Evolutionary conservation across 2,113 vertebrate species (phyloP).

Genomic region (Rattus norvegicus): DNA sequence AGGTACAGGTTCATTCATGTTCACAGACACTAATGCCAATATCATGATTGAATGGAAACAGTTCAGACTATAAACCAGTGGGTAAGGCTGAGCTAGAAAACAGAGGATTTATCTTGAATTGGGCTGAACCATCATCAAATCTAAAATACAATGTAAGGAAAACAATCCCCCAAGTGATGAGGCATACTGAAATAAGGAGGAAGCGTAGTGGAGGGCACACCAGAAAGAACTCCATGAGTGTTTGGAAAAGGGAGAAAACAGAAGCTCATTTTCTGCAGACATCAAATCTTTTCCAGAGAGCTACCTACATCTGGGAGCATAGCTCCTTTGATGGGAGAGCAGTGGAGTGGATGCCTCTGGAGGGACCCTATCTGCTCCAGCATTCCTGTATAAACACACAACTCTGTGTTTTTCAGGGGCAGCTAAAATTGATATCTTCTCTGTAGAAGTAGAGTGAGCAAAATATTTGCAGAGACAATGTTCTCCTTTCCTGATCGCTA

Average conservation of each 20-base stretch:
- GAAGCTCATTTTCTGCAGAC: background rate
- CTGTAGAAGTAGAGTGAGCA: conserved; percentile 6
- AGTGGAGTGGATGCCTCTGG: background rate
- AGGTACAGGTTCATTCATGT: background rate
- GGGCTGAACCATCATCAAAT: background rate
- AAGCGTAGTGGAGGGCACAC: background rate
- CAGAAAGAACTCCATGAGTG: background rate
- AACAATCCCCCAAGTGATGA: conserved; percentile 36
- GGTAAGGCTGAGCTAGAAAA: background rate
- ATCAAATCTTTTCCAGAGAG: background rate
- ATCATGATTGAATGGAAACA: background rate
- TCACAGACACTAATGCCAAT: background rate
- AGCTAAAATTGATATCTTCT: conserved; percentile 12
- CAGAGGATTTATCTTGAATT: background rate
- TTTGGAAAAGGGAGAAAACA: conserved; percentile 1
- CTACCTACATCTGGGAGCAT: background rate
- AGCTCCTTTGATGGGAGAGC: background rate
- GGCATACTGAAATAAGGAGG: background rate
- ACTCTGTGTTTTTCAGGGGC: background rate
- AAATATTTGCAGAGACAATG: conserved; percentile 23
- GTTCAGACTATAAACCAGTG: background rate
- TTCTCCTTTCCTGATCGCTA: background rate
- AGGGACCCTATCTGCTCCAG: background rate
- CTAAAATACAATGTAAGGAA: background rate
- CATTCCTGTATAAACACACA: background rate